Evolutionary conservation across 2,113 vertebrate species (phyloP).

Genomic region (Ondatra zibethicus): DNA sequence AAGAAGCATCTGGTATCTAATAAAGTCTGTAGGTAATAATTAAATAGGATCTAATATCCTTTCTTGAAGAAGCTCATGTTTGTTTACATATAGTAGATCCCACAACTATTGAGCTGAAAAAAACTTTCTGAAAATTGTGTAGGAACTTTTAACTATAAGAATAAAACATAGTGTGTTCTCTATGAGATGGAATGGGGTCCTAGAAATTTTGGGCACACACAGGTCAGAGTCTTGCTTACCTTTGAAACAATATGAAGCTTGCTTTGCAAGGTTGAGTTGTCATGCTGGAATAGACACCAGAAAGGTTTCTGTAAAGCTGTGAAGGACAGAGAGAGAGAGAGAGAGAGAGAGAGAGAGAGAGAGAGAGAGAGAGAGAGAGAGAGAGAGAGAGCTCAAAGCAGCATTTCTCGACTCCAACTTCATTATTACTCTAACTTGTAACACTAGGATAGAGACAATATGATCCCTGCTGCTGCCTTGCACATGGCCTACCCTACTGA

Average conservation of each 20-base stretch:
- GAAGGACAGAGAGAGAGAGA: too few relatives aligned
- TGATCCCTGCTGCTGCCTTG: background rate
- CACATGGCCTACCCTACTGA: background rate
- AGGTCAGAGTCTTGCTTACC: background rate
- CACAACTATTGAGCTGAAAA: background rate
- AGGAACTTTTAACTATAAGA: background rate
- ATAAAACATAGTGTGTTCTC: background rate
- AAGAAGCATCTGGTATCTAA: background rate
- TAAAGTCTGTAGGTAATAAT: background rate
- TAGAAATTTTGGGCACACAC: background rate
- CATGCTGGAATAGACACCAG: background rate
- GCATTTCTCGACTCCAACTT: background rate
- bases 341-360: too few relatives aligned
- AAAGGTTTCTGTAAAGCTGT: background rate
- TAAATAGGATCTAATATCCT: background rate
- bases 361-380: too few relatives aligned
- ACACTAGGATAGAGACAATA: background rate
- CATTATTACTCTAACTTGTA: background rate
- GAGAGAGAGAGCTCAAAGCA: background rate
- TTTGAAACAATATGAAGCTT: background rate
- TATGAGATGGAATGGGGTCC: background rate
- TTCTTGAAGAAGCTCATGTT: background rate
- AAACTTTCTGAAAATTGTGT: slow-evolving; percentile 1
- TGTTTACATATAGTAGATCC: background rate
- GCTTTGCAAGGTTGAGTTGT: background rate